Evolutionary conservation across 2,888 invertebrate species (phyloP).

Genomic region (Strigamia maritima): DNA sequence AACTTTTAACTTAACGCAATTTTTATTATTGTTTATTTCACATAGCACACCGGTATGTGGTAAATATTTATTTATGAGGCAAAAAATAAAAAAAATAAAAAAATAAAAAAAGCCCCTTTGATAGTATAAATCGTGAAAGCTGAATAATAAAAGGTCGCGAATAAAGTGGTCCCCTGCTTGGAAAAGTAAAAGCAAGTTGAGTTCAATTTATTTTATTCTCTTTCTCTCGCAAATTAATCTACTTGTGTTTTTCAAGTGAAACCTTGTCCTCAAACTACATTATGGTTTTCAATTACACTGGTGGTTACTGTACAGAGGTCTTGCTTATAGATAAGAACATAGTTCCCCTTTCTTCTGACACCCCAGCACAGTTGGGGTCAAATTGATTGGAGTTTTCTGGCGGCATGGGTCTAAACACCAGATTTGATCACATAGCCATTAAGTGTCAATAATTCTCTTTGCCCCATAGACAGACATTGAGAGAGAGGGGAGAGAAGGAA

Average conservation of each 20-base stretch:
- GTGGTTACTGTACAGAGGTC: not conserved
- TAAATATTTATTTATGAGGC: no score
- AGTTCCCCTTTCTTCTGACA: not conserved
- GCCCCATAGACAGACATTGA: constrained; percentile 4
- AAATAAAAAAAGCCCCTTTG: no score
- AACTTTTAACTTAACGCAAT: no score
- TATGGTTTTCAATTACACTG: not conserved
- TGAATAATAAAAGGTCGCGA: no score
- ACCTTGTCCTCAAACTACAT: not conserved
- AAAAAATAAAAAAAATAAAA: no score
- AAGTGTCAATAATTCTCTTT: constrained; percentile 4
- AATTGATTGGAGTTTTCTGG: constrained; percentile 4
- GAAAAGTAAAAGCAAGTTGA: no score
- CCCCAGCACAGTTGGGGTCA: constrained; percentile 4
- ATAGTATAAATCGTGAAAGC: no score
- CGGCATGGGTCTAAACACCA: constrained; percentile 4
- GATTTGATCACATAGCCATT: constrained; percentile 4
- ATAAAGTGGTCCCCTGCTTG: no score
- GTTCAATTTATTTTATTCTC: no score
- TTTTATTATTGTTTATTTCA: no score
- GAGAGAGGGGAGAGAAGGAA: not conserved
- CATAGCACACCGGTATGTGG: no score
- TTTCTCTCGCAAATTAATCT: no score
- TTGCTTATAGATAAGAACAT: constrained; percentile 4
- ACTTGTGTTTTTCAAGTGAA: not conserved